These are phyloP conservation scores for Bolinopsis microptera DNA, from an alignment of 37 sponge, comb jelly and placozoan species.

Conservation along the genomic window DNA sequence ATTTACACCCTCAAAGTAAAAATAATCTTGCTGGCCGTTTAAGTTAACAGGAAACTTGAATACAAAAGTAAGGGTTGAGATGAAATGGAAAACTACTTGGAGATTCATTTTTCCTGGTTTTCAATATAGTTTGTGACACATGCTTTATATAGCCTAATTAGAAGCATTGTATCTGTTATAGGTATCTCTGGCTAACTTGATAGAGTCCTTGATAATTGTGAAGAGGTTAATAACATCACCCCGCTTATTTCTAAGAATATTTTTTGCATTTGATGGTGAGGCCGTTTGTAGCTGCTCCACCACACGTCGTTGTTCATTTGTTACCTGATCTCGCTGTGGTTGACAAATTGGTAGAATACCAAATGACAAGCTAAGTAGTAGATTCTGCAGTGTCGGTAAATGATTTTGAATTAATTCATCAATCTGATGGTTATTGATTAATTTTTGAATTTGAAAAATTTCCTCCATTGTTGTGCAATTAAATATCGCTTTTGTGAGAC, in stretches of 20 bases:
- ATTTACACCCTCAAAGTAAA: neutral
- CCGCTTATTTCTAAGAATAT: neutral
- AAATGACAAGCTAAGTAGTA: slow-evolving; percentile 7
- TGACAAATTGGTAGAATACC: slow-evolving; percentile 15
- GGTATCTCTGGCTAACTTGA: neutral
- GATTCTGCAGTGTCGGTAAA: neutral
- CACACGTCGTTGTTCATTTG: neutral
- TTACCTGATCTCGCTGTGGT: neutral
- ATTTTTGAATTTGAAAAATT: neutral
- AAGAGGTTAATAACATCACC: neutral
- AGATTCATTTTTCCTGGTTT: neutral
- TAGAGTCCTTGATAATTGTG: neutral
- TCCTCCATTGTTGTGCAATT: neutral
- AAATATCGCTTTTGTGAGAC: neutral
- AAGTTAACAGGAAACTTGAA: neutral
- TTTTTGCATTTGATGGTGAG: neutral
- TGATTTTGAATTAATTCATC: neutral
- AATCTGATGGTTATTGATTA: neutral
- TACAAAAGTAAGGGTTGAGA: neutral
- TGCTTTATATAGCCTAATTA: neutral
- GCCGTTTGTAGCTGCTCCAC: neutral
- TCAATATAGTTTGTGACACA: neutral
- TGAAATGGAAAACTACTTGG: neutral
- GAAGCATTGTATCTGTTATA: neutral
- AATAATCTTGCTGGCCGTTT: neutral